These are phyloP conservation scores for Marcusenius ussheri DNA, from an alignment of 2,113 vertebrate genomes.

Conservation along the genomic window DNA sequence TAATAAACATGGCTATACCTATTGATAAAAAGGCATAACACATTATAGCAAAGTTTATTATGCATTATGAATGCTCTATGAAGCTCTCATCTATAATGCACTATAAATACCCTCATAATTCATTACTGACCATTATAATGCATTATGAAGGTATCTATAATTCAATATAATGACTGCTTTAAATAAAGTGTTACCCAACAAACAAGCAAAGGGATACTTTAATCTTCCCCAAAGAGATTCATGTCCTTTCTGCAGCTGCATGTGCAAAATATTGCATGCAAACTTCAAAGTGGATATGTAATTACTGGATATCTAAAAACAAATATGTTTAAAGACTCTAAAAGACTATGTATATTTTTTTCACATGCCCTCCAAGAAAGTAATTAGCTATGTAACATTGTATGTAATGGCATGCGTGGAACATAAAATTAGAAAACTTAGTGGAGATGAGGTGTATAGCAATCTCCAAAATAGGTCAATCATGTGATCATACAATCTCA, in stretches of 20 bases:
- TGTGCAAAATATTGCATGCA: neutral
- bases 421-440: neutral
- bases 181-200: neutral
- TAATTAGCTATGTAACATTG: neutral
- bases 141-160: too few relatives aligned
- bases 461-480: neutral
- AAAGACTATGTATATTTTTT: neutral
- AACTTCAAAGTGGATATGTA: neutral
- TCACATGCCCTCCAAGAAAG: neutral
- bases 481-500: neutral
- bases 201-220: neutral
- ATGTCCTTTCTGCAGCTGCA: neutral
- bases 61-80: too few relatives aligned
- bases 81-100: too few relatives aligned
- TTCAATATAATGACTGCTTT: too few relatives aligned
- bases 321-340: neutral
- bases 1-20: too few relatives aligned
- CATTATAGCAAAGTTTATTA: too few relatives aligned
- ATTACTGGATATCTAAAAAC: neutral
- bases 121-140: too few relatives aligned
- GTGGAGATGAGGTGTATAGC: neutral
- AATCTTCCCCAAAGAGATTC: neutral
- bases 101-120: too few relatives aligned
- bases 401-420: neutral
- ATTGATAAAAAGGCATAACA: too few relatives aligned